Percentiles rank a stretch among this genome's conserved stretches.
phyloP scores from a whole-genome alignment of 2,797 vertebrate genomes.

The Sylvilagus floridanus region DNA sequence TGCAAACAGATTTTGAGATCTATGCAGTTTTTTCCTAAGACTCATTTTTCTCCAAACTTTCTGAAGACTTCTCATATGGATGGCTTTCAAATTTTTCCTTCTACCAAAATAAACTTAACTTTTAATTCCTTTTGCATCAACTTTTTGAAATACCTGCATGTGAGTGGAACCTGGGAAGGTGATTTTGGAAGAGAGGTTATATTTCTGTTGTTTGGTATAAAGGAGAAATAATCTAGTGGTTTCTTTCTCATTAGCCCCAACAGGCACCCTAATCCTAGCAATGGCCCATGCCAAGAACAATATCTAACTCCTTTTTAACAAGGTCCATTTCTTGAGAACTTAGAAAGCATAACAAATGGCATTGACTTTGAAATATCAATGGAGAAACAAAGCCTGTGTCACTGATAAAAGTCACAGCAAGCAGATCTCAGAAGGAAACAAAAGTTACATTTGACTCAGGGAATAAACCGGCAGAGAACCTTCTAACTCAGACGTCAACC shows the following conservation, averaged over 20 bases:
- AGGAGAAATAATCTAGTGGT: not conserved
- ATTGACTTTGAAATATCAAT: conserved; percentile 61
- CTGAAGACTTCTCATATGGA: too few relatives aligned
- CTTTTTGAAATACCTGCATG: too few relatives aligned
- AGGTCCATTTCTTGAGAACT: conserved; percentile 64
- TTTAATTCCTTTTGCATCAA: too few relatives aligned
- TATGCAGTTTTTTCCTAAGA: too few relatives aligned
- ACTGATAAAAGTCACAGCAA: conserved; percentile 59
- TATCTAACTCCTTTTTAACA: conserved; percentile 64
- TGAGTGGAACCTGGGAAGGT: not conserved
- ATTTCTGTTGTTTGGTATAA: conserved; percentile 26
- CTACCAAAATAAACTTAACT: too few relatives aligned
- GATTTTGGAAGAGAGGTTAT: conserved; percentile 27
- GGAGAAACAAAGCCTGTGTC: conserved; percentile 39
- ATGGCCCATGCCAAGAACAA: conserved; percentile 27
- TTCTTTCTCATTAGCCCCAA: conserved; percentile 64
- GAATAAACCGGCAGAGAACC: not conserved
- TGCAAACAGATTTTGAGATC: too few relatives aligned
- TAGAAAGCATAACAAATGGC: conserved; percentile 66
- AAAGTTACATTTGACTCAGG: not conserved
- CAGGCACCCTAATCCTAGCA: conserved; percentile 36
- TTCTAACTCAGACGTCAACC: not conserved
- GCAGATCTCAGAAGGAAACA: not conserved
- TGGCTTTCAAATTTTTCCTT: too few relatives aligned
- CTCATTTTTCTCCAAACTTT: too few relatives aligned